phyloP scores from a whole-genome alignment of 2,888 invertebrate genomes.

The Drosophila basisetae region DNA sequence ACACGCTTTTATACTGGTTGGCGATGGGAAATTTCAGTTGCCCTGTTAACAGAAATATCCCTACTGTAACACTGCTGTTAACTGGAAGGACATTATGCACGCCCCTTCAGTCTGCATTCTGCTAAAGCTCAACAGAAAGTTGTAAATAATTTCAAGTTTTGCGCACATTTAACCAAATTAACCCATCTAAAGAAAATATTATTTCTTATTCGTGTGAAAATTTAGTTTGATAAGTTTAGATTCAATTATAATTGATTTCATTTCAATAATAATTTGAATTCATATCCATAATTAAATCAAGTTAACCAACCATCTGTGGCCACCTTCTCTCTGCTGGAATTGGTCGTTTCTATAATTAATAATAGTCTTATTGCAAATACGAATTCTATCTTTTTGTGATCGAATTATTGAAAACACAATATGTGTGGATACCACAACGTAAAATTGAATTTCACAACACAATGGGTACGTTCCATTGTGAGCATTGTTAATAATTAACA shows the following conservation, averaged over 20 bases:
- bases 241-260: background rate
- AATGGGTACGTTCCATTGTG: background rate
- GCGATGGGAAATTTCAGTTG: conserved; percentile 32
- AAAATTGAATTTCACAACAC: background rate
- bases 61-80: conserved; percentile 31
- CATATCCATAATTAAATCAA: background rate
- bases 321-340: background rate
- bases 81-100: background rate
- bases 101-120: background rate
- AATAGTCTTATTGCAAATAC: background rate
- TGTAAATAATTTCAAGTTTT: background rate
- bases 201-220: background rate
- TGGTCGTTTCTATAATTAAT: background rate
- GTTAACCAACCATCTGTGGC: background rate
- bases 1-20: conserved; percentile 56
- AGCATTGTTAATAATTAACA: background rate
- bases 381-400: background rate
- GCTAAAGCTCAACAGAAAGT: background rate
- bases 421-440: background rate
- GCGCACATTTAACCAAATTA: background rate
- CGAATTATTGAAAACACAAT: background rate
- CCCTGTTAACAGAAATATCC: conserved; percentile 48
- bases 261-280: background rate
- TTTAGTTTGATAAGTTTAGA: background rate
- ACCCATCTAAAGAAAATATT: background rate